Evolutionary conservation across 2,797 vertebrate genomes (phyloP), one percentile per base, ranked within the genome.

Genomic region (Lemur catta): DNA sequence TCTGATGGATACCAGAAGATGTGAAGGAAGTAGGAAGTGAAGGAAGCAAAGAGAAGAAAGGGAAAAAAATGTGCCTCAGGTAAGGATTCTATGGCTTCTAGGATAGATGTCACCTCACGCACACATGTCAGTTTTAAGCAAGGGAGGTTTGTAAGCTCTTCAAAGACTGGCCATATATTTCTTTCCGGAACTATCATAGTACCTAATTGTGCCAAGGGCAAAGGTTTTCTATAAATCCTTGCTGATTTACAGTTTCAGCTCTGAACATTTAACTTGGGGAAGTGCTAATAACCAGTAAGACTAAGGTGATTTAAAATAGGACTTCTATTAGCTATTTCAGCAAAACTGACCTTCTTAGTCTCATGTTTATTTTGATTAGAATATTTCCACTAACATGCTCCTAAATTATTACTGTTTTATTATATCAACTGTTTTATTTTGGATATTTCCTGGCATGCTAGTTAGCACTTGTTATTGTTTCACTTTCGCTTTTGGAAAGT

Each of bases 401-500:
- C 28, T 74, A 59, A 84, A 89, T 43, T 72, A 92, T 59, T 65
- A 65, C 50, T 63, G 24, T 28, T 9, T 87, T 41, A 71, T 84
- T 52, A 43, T 74, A 57, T 67, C 33, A 85, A 52, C 35, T 69
- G 18, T 78, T 89, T 91, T 79, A 80, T 55, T 88, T 89, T 92
- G 81, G 10, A 52, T 81, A 43, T 5, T 92, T 96, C 67, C 75
- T 93, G 55, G n/a, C 15, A 55, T 50, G 59, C 71, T 94, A 46
- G 55, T 80, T 88, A 35, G 38, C 84, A 85, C 48, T 75, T 80
- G 90, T 75, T 63, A 80, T 46, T 67, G 69, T 67, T 94, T 92
- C 74, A 80, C 59, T 94, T 96, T 96, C 14, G 63, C 57, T 48
- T 95, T 65, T 75, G 50, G 46, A 96, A 79, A 79, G n/a, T 22